phyloP scores from a whole-genome alignment of 53 echinoderm and acorn worm genomes.

The Holothuria leucospilota region DNA sequence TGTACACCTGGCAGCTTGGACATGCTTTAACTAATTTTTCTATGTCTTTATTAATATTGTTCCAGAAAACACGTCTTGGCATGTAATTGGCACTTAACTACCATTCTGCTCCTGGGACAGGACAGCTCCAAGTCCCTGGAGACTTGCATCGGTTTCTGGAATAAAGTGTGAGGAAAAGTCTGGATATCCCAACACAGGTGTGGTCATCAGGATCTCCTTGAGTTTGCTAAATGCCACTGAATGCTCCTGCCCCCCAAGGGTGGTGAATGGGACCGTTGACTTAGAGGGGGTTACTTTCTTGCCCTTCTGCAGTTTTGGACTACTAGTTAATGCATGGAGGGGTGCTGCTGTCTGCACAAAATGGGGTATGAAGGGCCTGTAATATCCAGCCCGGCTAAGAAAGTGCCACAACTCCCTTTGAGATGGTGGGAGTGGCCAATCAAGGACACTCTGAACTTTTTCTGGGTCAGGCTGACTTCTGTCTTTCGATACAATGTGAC shows the following conservation, averaged over 20 bases:
- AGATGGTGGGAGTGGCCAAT: constrained; percentile 50
- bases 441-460: constrained; percentile 49
- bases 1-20: constrained; percentile 15
- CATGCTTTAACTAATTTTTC: constrained; percentile 6
- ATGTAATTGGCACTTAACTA: too few relatives aligned
- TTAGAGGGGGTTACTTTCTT: background rate
- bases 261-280: background rate
- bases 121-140: constrained; percentile 35
- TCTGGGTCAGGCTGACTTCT: constrained; percentile 67
- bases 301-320: background rate
- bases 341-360: constrained; percentile 66
- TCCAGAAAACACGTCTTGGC: constrained; percentile 32
- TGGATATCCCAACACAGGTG: constrained; percentile 37
- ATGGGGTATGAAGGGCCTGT: constrained; percentile 56
- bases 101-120: constrained; percentile 29
- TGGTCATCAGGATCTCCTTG: constrained; percentile 17
- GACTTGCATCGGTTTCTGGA: constrained; percentile 38
- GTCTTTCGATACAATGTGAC: constrained; percentile 53
- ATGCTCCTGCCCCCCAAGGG: background rate
- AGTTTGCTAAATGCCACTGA: background rate
- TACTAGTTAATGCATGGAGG: constrained; percentile 55
- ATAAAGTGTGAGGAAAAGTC: constrained; percentile 22
- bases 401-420: constrained; percentile 55
- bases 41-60: too few relatives aligned
- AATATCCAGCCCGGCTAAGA: constrained; percentile 65